Percentiles rank a stretch among this genome's conserved stretches.
Conservation (phyloP, 1,140 invertebrate genomes). For the Myzus persicae region DNA sequence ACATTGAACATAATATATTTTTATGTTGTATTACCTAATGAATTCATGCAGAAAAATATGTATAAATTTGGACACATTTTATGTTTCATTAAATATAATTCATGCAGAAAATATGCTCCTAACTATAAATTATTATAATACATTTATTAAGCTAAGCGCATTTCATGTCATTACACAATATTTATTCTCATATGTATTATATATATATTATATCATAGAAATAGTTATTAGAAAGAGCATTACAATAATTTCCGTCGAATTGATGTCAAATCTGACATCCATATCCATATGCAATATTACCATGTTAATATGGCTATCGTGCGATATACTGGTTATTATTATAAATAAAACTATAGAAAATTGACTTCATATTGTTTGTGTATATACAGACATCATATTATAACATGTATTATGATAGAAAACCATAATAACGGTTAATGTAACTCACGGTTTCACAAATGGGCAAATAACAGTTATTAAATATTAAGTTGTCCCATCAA, state of each 20-base stretch:
- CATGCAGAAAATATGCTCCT: neutral
- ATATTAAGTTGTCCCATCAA: neutral
- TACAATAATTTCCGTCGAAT: neutral
- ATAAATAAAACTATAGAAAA: conserved; percentile 1
- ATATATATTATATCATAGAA: neutral
- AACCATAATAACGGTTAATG: conserved; percentile 1
- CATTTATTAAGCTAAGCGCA: neutral
- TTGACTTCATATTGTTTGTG: neutral
- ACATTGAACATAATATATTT: neutral
- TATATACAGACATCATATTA: neutral
- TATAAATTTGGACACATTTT: too few species aligned
- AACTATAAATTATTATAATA: neutral
- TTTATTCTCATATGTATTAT: neutral
- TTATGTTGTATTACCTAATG: too few species aligned
- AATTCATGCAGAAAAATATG: too few species aligned
- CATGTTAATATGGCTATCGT: neutral
- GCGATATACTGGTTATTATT: neutral
- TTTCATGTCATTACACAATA: neutral
- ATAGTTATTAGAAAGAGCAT: neutral
- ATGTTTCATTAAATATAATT: too few species aligned
- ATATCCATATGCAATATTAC: neutral
- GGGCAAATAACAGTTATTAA: neutral
- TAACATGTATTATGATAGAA: neutral
- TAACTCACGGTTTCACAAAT: neutral
- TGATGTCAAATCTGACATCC: neutral